Percentiles rank a stretch among this genome's conserved stretches.
Evolutionary conservation across 2,113 vertebrate genomes (phyloP).

Genomic region (Amphilophus citrinellus): DNA sequence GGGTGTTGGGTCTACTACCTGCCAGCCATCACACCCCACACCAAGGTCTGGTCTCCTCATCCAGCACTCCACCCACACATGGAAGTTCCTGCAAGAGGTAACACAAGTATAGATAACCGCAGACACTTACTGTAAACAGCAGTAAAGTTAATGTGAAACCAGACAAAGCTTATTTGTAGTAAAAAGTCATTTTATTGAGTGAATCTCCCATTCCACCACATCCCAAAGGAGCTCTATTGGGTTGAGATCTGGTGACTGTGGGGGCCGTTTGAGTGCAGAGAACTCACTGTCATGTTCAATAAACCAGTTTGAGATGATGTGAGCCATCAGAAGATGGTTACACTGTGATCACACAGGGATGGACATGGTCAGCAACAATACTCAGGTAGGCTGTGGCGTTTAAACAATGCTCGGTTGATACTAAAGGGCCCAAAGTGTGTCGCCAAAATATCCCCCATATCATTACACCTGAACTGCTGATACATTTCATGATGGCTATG

Average conservation of each 20-base stretch:
- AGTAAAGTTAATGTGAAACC: not conserved
- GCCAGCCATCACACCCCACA: conserved; percentile 85
- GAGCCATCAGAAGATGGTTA: no score
- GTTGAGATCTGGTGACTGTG: no score
- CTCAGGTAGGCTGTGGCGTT: not conserved
- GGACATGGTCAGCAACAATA: not conserved
- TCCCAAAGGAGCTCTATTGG: no score
- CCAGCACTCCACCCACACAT: conserved; percentile 92
- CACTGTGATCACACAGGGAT: not conserved
- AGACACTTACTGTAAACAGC: not conserved
- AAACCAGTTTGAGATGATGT: no score
- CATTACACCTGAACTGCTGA: not conserved
- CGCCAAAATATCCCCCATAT: not conserved
- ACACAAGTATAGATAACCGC: not conserved
- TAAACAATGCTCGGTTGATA: no score
- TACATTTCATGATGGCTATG: not conserved
- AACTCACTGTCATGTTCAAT: no score
- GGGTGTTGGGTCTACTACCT: conserved; percentile 88
- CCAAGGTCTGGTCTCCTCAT: conserved; percentile 87
- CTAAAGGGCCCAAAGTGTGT: not conserved
- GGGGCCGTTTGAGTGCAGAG: no score
- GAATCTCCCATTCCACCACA: no score
- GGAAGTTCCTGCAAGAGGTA: conserved; percentile 85
- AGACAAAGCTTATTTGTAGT: not conserved
- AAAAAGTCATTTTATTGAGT: not conserved